Evolutionary conservation across 2,113 vertebrate species (phyloP).

Genomic region (Plestiodon gilberti): DNA sequence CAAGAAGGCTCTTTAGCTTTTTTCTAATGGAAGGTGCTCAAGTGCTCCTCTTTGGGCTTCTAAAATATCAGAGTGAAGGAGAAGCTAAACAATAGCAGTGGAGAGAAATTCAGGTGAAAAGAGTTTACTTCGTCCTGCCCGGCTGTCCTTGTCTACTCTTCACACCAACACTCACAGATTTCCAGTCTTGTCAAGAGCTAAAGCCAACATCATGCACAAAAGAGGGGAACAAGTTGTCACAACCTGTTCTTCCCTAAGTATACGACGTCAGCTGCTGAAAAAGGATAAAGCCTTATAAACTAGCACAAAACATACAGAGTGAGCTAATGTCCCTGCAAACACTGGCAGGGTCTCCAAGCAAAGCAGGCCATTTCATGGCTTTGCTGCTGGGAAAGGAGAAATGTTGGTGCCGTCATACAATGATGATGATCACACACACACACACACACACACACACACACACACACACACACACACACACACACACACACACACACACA

Average conservation of each 20-base stretch:
- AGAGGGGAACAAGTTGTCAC: conserved; percentile 38
- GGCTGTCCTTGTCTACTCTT: conserved; percentile 25
- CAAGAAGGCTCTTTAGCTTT: too few relatives aligned
- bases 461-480: too few relatives aligned
- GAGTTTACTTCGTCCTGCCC: conserved; percentile 59
- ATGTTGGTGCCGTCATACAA: conserved; percentile 20
- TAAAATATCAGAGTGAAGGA: conserved; percentile 24
- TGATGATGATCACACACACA: background rate
- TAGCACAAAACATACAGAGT: conserved; percentile 23
- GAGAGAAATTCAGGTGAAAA: conserved; percentile 1
- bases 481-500: too few relatives aligned
- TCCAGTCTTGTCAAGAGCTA: conserved; percentile 28
- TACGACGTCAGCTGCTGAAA: conserved; percentile 14
- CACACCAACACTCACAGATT: conserved; percentile 44
- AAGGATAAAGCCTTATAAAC: conserved; percentile 22
- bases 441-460: too few relatives aligned
- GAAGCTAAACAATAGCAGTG: conserved; percentile 32
- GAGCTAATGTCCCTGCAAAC: conserved; percentile 25
- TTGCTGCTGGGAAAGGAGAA: conserved; percentile 22
- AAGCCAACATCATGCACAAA: conserved; percentile 43
- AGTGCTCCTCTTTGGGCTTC: conserved; percentile 42
- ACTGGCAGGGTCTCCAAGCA: conserved; percentile 29
- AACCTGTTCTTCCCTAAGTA: conserved; percentile 7
- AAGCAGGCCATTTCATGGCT: background rate
- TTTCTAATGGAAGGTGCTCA: conserved; percentile 55